These are phyloP conservation scores for Sinella curviseta DNA, from an alignment of 1,140 invertebrate species.

Conservation along the genomic window DNA sequence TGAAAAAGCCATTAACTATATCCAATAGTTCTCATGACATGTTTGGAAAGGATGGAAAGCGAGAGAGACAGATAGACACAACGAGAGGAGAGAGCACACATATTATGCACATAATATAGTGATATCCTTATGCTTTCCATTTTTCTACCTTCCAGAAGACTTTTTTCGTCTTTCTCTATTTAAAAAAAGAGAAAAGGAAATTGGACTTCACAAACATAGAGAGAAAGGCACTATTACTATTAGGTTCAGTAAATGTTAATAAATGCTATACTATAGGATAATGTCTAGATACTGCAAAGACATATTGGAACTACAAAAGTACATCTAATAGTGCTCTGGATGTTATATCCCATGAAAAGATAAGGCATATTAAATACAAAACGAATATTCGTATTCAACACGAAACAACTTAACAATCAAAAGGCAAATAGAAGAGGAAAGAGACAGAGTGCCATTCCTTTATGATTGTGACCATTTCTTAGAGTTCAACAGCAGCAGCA, in stretches of 20 bases:
- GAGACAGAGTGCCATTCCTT: neutral
- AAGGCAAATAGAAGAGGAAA: neutral
- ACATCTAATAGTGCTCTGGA: too few species aligned
- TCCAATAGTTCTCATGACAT: neutral
- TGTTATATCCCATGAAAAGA: too few species aligned
- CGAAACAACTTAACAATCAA: neutral
- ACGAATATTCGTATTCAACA: neutral
- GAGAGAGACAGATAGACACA: too few species aligned
- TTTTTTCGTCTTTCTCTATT: too few species aligned
- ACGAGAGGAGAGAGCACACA: too few species aligned
- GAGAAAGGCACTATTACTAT: neutral
- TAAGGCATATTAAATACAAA: neutral
- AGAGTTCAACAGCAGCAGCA: too few species aligned
- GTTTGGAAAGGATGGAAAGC: too few species aligned
- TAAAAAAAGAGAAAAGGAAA: neutral
- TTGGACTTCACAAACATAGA: neutral
- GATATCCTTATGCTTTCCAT: neutral
- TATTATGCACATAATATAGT: neutral
- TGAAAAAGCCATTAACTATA: neutral
- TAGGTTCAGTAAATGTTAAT: slow-evolving; percentile 1
- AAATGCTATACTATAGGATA: too few species aligned
- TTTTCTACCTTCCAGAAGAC: neutral
- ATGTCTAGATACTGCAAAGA: too few species aligned
- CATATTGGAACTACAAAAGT: too few species aligned
- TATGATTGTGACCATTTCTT: neutral